Conservation (phyloP, 2,888 invertebrate species). For the Meloe dianella region DNA sequence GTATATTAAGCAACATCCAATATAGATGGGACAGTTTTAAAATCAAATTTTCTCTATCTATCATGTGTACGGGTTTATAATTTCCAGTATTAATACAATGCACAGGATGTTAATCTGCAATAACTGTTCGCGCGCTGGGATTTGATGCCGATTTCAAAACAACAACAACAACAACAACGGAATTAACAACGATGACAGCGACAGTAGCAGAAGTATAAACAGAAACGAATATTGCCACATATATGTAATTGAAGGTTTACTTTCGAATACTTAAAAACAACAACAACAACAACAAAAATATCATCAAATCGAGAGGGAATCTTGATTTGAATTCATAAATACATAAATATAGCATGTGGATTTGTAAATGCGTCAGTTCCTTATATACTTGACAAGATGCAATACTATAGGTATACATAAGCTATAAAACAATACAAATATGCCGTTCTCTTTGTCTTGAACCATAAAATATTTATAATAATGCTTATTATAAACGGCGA, state of each 20-base stretch:
- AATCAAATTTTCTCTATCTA: conserved; percentile 62
- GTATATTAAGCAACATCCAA: conserved; percentile 61
- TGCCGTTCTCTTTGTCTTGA: conserved; percentile 13
- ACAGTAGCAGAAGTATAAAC: neutral
- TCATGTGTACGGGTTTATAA: conserved; percentile 59
- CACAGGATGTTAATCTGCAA: conserved; percentile 61
- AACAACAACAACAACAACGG: conserved; percentile 18
- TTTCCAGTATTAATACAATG: conserved; percentile 61
- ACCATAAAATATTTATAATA: conserved; percentile 33
- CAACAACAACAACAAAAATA: neutral
- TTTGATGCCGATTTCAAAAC: conserved; percentile 46
- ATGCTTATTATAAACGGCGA: conserved; percentile 26
- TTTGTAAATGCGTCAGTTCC: conserved; percentile 46
- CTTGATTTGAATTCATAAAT: conserved; percentile 2
- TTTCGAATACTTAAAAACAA: conserved; percentile 38
- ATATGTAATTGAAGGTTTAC: conserved; percentile 54
- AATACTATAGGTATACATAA: conserved; percentile 34
- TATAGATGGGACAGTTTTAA: conserved; percentile 61
- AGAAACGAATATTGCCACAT: conserved; percentile 36
- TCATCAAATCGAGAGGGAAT: neutral
- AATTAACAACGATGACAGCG: neutral
- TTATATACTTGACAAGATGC: conserved; percentile 47
- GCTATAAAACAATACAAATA: neutral
- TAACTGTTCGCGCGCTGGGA: conserved; percentile 59
- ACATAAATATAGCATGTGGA: conserved; percentile 48